A percentile compares a stretch with the other conserved stretches of the same genome.
These are phyloP conservation scores for Euwallacea fornicatus DNA, from an alignment of 1,140 invertebrate genomes.

Conservation along the genomic window DNA sequence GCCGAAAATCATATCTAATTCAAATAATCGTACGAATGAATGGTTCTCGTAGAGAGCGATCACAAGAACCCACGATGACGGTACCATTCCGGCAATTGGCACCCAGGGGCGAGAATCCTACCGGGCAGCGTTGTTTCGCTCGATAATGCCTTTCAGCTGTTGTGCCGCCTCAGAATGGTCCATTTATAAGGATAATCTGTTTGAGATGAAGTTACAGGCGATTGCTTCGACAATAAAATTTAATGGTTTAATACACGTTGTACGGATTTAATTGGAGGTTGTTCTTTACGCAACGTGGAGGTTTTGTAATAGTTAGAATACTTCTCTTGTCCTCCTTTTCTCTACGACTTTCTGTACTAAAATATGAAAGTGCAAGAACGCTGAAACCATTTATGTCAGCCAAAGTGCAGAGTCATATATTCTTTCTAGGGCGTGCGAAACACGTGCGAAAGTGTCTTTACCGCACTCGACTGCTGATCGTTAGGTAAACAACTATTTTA, in stretches of 20 bases:
- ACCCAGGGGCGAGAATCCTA: conserved; percentile 29
- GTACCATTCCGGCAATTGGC: conserved; percentile 25
- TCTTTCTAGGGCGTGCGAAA: too few relatives aligned
- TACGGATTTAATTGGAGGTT: conserved; percentile 15
- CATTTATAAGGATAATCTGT: conserved; percentile 35
- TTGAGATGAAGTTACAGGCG: conserved; percentile 28
- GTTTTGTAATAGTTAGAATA: too few relatives aligned
- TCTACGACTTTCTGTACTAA: too few relatives aligned
- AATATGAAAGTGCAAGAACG: too few relatives aligned
- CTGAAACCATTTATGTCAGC: too few relatives aligned
- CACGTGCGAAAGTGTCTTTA: too few relatives aligned
- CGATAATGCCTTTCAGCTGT: conserved; percentile 33
- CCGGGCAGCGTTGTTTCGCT: conserved; percentile 27
- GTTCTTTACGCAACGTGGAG: too few relatives aligned
- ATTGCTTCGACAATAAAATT: conserved; percentile 30
- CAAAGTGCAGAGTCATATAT: too few relatives aligned
- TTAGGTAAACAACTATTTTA: too few relatives aligned
- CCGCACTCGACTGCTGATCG: too few relatives aligned
- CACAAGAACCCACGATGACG: neutral
- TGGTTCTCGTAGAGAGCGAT: neutral
- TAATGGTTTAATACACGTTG: conserved; percentile 33
- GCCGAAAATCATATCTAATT: neutral
- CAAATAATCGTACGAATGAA: neutral
- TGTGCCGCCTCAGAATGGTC: conserved; percentile 18
- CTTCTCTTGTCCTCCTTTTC: too few relatives aligned